Percentiles rank a stretch among this genome's conserved stretches.
These are phyloP conservation scores for Tyrannus savana DNA, from an alignment of 2,113 vertebrate species.

Conservation along the genomic window DNA sequence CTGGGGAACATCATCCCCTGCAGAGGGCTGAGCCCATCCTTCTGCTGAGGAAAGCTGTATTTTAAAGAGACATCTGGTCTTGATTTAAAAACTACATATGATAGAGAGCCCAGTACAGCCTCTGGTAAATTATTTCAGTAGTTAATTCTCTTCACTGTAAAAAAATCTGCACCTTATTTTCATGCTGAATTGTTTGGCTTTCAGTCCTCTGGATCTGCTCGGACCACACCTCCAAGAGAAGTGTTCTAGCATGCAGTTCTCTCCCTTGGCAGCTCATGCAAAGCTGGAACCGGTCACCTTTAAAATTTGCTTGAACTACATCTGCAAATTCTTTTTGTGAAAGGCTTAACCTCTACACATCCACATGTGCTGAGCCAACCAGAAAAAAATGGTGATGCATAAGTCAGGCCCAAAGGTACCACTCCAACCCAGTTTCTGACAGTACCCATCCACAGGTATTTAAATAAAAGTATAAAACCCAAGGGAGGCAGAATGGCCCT, in stretches of 20 bases:
- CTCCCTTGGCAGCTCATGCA: neutral
- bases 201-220: neutral
- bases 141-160: conserved; percentile 18
- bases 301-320: neutral
- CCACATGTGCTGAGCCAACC: neutral
- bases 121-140: conserved; percentile 29
- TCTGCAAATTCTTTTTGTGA: neutral
- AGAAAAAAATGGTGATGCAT: neutral
- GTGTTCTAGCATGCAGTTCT: neutral
- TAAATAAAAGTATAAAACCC: neutral
- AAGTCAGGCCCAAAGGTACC: neutral
- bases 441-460: neutral
- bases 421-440: neutral
- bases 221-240: neutral
- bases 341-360: neutral
- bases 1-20: neutral
- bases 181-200: neutral
- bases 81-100: conserved; percentile 9
- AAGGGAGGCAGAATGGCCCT: neutral
- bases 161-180: conserved; percentile 43
- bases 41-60: neutral
- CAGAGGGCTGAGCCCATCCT: neutral
- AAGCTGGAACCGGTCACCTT: neutral
- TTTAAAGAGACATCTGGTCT: conserved; percentile 3
- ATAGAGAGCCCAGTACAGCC: neutral